phyloP scores from a whole-genome alignment of 2,888 invertebrate genomes.

The Hypsopygia costalis region DNA sequence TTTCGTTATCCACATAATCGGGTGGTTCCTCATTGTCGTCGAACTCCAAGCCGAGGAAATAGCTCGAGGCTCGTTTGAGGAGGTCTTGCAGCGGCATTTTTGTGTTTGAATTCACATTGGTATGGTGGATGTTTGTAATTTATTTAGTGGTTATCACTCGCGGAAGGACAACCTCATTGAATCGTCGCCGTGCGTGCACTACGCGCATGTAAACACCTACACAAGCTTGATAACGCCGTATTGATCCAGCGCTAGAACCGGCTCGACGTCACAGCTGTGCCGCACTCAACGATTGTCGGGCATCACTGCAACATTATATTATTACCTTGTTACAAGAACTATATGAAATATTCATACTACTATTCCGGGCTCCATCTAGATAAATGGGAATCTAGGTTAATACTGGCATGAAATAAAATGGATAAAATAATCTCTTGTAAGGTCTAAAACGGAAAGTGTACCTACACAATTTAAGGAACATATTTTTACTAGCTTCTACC shows the following conservation, averaged over 20 bases:
- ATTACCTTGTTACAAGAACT: neutral
- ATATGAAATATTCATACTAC: neutral
- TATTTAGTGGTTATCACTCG: constrained; percentile 42
- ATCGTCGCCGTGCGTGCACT: constrained; percentile 58
- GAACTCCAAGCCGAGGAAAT: constrained; percentile 86
- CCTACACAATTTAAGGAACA: too few relatives aligned
- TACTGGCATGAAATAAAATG: too few relatives aligned
- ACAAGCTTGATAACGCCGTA: constrained; percentile 70
- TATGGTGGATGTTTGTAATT: constrained; percentile 24
- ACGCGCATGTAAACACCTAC: constrained; percentile 74
- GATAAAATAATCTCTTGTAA: too few relatives aligned
- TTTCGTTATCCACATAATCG: constrained; percentile 90
- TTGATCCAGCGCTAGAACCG: constrained; percentile 56
- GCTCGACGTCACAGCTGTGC: constrained; percentile 47
- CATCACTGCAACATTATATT: neutral
- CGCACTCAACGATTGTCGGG: constrained; percentile 18
- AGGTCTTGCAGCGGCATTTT: constrained; percentile 89
- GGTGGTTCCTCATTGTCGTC: constrained; percentile 80
- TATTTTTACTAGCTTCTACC: too few relatives aligned
- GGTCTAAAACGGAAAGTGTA: too few relatives aligned
- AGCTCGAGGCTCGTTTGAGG: constrained; percentile 88
- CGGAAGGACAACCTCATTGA: constrained; percentile 60
- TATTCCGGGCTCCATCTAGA: neutral
- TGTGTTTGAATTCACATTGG: constrained; percentile 48
- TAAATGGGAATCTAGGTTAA: too few relatives aligned